Percentiles rank a stretch among this genome's conserved stretches.
Evolutionary conservation across 2,888 invertebrate genomes (phyloP).

Genomic region (Agrochola lychnidis): DNA sequence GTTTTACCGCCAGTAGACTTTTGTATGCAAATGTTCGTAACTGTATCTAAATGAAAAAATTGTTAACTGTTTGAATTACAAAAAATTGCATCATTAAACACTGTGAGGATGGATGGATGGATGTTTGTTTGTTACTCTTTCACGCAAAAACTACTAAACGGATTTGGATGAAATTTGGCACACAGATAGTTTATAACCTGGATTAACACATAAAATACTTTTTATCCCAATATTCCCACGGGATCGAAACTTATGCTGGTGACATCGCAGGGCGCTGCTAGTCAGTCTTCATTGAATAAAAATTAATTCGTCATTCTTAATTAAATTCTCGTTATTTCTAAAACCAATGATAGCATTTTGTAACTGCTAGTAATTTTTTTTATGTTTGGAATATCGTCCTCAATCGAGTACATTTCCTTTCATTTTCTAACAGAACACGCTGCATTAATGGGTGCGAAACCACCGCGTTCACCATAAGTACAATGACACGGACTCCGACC

Average conservation of each 20-base stretch:
- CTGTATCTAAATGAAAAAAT: constrained; percentile 12
- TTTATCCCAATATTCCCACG: too few species aligned
- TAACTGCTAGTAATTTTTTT: background rate
- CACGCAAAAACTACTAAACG: too few species aligned
- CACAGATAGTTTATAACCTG: too few species aligned
- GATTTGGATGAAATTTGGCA: too few species aligned
- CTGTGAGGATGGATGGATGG: too few species aligned
- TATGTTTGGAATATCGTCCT: background rate
- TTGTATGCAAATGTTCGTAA: constrained; percentile 27
- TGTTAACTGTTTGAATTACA: background rate
- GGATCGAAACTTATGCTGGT: too few species aligned
- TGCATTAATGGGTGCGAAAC: constrained; percentile 22
- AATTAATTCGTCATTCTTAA: background rate
- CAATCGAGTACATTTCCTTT: background rate
- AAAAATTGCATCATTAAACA: background rate
- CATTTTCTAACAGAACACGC: background rate
- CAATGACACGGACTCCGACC: constrained; percentile 32
- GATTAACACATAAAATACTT: too few species aligned
- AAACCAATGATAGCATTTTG: background rate
- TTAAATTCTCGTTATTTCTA: background rate
- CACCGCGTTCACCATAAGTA: constrained; percentile 32
- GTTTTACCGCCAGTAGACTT: constrained; percentile 5
- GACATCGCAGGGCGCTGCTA: too few species aligned
- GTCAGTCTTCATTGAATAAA: background rate
- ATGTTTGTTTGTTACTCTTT: too few species aligned